Base-by-base conservation (phyloP, 2,888 invertebrate species). In the Urechis unicinctus region DNA sequence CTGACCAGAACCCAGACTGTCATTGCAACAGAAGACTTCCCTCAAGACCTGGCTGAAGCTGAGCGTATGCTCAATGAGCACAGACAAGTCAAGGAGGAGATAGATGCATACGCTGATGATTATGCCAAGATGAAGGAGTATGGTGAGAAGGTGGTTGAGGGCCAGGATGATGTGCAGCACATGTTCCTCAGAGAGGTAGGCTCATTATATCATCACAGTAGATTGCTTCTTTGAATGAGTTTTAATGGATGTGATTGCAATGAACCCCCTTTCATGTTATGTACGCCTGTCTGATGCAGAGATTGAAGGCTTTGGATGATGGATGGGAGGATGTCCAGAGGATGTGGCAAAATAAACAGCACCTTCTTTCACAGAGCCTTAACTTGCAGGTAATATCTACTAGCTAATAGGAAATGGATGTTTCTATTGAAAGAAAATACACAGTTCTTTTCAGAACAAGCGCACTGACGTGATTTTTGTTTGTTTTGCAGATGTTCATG, bases 41-140 rank as follows among this genome's bases (percentile, higher is more conserved):
- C 79, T 47, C 71, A 71, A 62, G 72, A 72, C 63, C 68, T 79
- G 51, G 67, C 75, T 13, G 98, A 99, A 76, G 98, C 98, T 13
- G 98, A 99, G 79, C 92, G 93, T 75, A 83, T 98, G 22, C 82
- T 99, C 48, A 91, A 91, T 49, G 95, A 98, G 79, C 98, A 99
- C 82, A 94, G 95, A 81, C 92, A 92, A 66, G 94, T 99, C 75
- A 88, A 92, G 75, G 97, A 98, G 77, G 98, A 99, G 82, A 98
- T 99, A 70, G 96, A 98, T 78, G 97, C 96, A 75, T 98, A 98
- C 80, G 93, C 89, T 53, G 94, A 95, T 72, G 97, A 98, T 78
- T 97, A 95, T 75, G 89, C 89, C 70, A 91, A 91, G 83, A 98
- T 99, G 95, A 97, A 98, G 90, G 95, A 96, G 74, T 98, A 97